phyloP scores from a whole-genome alignment of 2,797 vertebrate genomes.

The Syncerus caffer region DNA sequence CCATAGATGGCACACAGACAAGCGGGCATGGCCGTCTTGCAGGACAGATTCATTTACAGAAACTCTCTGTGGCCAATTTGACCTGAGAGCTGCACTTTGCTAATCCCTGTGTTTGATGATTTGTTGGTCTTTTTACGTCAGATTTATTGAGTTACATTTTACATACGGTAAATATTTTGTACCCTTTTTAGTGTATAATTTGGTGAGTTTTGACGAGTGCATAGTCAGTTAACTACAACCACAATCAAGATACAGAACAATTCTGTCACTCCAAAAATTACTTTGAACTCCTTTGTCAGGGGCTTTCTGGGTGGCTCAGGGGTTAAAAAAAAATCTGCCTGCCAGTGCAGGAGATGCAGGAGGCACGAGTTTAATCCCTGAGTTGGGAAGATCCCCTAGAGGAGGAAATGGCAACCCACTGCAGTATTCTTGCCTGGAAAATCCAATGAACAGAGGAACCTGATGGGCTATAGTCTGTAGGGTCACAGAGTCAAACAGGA shows the following conservation, averaged over 20 bases:
- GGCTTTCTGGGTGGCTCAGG: not conserved
- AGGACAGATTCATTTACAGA: not conserved
- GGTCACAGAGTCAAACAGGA: not conserved
- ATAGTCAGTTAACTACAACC: not conserved
- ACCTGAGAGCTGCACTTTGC: not conserved
- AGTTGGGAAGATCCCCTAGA: not conserved
- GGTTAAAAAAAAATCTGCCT: not conserved
- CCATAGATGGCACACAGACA: rapidly evolving
- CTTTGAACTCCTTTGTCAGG: not conserved
- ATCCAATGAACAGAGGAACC: not conserved
- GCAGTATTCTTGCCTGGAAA: not conserved
- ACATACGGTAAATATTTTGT: not conserved
- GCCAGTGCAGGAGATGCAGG: not conserved
- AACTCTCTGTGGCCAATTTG: not conserved
- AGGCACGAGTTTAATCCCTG: not conserved
- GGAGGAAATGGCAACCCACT: not conserved
- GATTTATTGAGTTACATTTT: not conserved
- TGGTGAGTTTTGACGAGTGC: not conserved
- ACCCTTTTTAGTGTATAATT: not conserved
- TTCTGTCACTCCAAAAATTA: not conserved
- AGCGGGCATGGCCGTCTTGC: not conserved
- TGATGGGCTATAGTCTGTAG: not conserved
- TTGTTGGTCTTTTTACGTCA: not conserved
- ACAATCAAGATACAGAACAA: not conserved
- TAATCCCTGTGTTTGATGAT: not conserved